Evolutionary conservation across 2,888 invertebrate species (phyloP).

Genomic region (Cataglyphis albicans): DNA sequence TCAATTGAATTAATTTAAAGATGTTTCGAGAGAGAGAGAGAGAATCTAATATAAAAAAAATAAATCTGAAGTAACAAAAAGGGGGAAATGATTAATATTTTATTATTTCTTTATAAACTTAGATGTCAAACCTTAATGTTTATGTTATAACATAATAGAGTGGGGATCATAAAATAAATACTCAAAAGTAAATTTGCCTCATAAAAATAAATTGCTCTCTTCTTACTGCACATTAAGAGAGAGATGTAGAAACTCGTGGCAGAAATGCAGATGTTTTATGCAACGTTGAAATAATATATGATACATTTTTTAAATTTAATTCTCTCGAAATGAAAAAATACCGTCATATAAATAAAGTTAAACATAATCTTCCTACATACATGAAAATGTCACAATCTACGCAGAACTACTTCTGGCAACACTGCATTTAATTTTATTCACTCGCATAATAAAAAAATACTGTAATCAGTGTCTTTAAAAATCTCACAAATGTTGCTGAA

Average conservation of each 20-base stretch:
- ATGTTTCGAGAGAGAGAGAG: neutral
- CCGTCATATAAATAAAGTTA: neutral
- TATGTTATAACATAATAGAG: neutral
- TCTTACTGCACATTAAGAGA: conserved; percentile 4
- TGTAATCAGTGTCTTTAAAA: neutral
- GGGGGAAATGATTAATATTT: neutral
- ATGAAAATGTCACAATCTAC: neutral
- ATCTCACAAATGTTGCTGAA: neutral
- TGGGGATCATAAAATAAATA: neutral
- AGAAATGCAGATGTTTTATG: neutral
- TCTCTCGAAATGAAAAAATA: neutral
- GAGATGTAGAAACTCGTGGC: neutral
- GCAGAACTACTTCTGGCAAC: neutral
- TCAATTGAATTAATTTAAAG: neutral
- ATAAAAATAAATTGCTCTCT: neutral
- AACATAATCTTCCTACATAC: neutral
- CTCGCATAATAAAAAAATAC: neutral
- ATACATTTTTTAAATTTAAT: neutral
- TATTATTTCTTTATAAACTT: neutral
- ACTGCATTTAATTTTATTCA: neutral
- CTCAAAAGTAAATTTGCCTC: neutral
- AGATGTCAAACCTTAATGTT: neutral
- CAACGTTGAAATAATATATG: neutral
- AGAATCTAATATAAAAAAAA: neutral
- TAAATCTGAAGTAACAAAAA: neutral